These are phyloP conservation scores for Mellivora capensis DNA, from an alignment of 2,113 vertebrate genomes.

Conservation along the genomic window DNA sequence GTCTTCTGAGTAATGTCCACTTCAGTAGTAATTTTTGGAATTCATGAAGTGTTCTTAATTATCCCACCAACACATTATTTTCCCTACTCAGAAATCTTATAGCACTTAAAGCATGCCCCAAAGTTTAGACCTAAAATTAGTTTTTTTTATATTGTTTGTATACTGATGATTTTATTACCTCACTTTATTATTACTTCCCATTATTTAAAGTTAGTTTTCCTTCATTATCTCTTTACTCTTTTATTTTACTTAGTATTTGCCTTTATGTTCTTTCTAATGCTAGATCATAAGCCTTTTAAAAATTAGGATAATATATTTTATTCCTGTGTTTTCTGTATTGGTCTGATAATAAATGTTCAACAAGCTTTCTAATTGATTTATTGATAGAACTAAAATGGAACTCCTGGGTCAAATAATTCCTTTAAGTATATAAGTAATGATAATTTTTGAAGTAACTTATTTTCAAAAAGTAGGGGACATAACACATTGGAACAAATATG, in stretches of 20 bases:
- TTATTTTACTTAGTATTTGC: not conserved
- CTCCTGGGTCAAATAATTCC: not conserved
- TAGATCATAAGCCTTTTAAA: not conserved
- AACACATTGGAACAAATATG: not conserved
- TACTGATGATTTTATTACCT: not conserved
- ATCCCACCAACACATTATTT: too few relatives aligned
- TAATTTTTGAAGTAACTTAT: constrained; percentile 26
- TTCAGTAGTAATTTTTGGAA: not conserved
- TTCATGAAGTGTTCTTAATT: not conserved
- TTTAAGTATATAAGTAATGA: constrained; percentile 41
- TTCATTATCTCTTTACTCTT: not conserved
- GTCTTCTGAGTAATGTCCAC: not conserved
- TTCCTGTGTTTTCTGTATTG: constrained; percentile 10
- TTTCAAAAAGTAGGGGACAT: not conserved
- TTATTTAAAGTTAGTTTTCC: not conserved
- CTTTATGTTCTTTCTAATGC: not conserved
- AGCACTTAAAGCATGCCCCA: not conserved
- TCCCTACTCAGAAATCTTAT: not conserved
- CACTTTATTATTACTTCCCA: not conserved
- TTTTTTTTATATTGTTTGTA: not conserved
- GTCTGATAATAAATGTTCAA: not conserved
- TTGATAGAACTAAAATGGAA: constrained; percentile 25
- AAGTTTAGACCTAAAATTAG: not conserved
- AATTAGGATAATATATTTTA: not conserved
- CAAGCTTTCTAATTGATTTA: constrained; percentile 26